Percentiles rank a stretch among this genome's conserved stretches.
Conservation (phyloP, 2,888 invertebrate species). For the Aspidapion aeneum region DNA sequence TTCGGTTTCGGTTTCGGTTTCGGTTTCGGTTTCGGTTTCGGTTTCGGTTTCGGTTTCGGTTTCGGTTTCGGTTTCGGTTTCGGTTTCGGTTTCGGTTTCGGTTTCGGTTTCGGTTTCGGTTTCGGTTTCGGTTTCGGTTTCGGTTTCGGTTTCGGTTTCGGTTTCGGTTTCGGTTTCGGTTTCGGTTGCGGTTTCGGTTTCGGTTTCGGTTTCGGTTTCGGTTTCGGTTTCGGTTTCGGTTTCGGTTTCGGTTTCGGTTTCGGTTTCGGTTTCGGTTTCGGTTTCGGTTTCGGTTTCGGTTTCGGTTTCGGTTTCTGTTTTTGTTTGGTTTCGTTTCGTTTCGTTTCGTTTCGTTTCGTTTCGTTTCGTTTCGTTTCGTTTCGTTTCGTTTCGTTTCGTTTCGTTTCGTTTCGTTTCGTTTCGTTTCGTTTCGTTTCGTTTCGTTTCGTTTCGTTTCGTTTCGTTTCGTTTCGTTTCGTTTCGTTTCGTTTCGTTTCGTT, state of each 20-base stretch:
- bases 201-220: not conserved
- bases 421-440: too few species aligned
- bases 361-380: too few species aligned
- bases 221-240: not conserved
- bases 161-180: not conserved
- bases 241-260: not conserved
- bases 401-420: too few species aligned
- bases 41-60: not conserved
- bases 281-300: not conserved
- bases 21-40: not conserved
- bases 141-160: not conserved
- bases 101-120: not conserved
- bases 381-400: too few species aligned
- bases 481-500: too few species aligned
- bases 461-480: too few species aligned
- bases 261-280: not conserved
- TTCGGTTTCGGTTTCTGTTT: not conserved
- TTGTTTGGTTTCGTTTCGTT: not conserved
- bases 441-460: too few species aligned
- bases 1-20: not conserved
- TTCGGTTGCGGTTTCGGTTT: not conserved
- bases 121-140: not conserved
- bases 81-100: not conserved
- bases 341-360: too few species aligned
- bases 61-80: not conserved